These are phyloP conservation scores for Prochilodus magdalenae DNA, from an alignment of 2,113 vertebrate genomes.

Conservation along the genomic window DNA sequence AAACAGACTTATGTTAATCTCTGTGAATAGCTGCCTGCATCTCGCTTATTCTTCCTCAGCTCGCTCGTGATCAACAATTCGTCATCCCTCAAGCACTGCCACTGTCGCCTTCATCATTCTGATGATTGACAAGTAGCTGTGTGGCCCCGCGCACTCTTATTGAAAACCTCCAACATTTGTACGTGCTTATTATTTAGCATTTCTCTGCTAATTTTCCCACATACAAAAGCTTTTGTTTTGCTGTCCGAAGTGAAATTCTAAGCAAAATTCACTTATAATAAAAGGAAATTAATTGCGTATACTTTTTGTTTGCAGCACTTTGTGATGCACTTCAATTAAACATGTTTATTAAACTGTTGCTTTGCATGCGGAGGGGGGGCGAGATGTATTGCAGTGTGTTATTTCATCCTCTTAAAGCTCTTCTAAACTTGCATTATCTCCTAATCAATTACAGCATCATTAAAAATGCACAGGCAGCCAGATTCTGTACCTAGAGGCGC, in stretches of 20 bases:
- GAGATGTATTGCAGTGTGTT: background rate
- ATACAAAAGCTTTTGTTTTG: background rate
- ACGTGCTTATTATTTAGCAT: background rate
- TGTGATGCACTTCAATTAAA: slow-evolving; percentile 4
- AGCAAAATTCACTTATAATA: background rate
- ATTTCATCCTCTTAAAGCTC: slow-evolving; percentile 7
- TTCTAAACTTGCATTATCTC: slow-evolving; percentile 19
- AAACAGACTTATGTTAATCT: background rate
- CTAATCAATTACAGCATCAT: slow-evolving; percentile 24
- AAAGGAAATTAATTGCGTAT: slow-evolving; percentile 1
- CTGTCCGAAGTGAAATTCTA: background rate
- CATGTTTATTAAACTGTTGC: background rate
- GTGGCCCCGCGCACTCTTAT: background rate
- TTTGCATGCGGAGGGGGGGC: background rate
- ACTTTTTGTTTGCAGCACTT: background rate
- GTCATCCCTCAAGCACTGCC: background rate
- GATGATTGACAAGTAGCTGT: background rate
- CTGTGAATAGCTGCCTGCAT: background rate
- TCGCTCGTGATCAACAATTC: too few relatives aligned
- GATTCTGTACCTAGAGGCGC: background rate
- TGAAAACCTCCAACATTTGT: background rate
- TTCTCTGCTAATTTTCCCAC: background rate
- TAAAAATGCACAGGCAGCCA: slow-evolving; percentile 17
- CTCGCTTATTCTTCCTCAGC: background rate
- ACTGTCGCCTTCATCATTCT: background rate